A percentile compares a stretch with the other conserved stretches of the same genome.
Conservation (phyloP, 2,888 invertebrate genomes). For the Gastracanthus pulcherrimus region DNA sequence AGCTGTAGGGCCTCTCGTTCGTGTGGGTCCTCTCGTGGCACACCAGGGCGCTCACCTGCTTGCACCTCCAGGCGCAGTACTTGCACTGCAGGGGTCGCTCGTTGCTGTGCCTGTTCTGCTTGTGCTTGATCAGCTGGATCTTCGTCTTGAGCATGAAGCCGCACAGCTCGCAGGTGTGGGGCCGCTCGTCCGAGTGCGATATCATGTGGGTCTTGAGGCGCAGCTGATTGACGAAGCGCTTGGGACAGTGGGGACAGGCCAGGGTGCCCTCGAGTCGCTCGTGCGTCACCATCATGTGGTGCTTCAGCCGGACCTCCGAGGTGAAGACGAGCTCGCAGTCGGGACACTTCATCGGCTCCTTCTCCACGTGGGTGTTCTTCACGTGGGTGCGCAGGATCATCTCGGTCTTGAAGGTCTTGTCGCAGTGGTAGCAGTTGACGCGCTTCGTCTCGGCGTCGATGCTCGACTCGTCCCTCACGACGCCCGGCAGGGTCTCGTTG, state of each 20-base stretch:
- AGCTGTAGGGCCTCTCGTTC: slow-evolving; percentile 74
- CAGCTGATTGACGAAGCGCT: slow-evolving; percentile 74
- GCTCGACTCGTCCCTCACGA: slow-evolving; percentile 63
- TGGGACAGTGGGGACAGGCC: slow-evolving; percentile 74
- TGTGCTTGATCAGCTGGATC: slow-evolving; percentile 75
- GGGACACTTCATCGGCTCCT: slow-evolving; percentile 73
- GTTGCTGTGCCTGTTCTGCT: slow-evolving; percentile 75
- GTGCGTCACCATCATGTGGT: slow-evolving; percentile 75
- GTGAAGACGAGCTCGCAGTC: slow-evolving; percentile 73
- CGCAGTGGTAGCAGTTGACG: slow-evolving; percentile 72
- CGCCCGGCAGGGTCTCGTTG: slow-evolving; percentile 68
- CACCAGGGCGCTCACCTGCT: slow-evolving; percentile 76
- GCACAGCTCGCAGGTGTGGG: slow-evolving; percentile 73
- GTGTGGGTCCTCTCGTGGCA: slow-evolving; percentile 76
- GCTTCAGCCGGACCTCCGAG: slow-evolving; percentile 73
- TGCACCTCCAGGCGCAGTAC: slow-evolving; percentile 74
- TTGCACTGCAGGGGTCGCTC: slow-evolving; percentile 74
- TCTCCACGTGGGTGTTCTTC: slow-evolving; percentile 74
- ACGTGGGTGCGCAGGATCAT: slow-evolving; percentile 75
- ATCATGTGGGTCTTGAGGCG: slow-evolving; percentile 75
- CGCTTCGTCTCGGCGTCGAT: slow-evolving; percentile 67
- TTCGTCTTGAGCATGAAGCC: slow-evolving; percentile 75
- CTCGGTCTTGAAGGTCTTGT: slow-evolving; percentile 75
- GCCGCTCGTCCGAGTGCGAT: slow-evolving; percentile 75
- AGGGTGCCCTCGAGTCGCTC: slow-evolving; percentile 73